Percentiles rank a stretch among this genome's conserved stretches.
These are phyloP conservation scores for Poeciliopsis turrubarensis DNA, from an alignment of 2,113 vertebrate genomes.

Conservation along the genomic window DNA sequence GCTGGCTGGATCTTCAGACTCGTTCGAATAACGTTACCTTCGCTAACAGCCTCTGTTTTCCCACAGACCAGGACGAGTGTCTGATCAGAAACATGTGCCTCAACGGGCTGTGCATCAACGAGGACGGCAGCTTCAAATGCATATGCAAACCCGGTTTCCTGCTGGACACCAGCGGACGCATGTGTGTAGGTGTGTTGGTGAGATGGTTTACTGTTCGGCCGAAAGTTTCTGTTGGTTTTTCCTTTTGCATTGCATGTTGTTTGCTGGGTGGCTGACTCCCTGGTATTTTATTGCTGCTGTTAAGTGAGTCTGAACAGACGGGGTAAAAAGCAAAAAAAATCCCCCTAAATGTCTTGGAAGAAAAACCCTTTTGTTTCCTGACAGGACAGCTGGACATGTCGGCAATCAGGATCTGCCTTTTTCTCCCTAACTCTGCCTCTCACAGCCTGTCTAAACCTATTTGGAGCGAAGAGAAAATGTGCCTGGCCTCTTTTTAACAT, in stretches of 20 bases:
- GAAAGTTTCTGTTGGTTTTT: constrained; percentile 1
- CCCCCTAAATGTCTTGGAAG: constrained; percentile 60
- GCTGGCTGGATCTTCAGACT: neutral
- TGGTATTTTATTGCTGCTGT: constrained; percentile 45
- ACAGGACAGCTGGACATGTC: constrained; percentile 57
- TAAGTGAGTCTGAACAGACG: constrained; percentile 44
- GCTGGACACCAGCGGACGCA: constrained; percentile 77
- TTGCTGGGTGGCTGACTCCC: constrained; percentile 43
- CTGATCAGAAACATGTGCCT: constrained; percentile 94
- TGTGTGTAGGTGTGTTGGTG: constrained; percentile 78
- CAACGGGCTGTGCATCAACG: constrained; percentile 97
- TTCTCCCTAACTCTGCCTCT: constrained; percentile 22
- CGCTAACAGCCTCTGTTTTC: neutral
- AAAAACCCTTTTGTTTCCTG: constrained; percentile 58
- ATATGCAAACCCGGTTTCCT: constrained; percentile 97
- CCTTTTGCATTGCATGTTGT: constrained; percentile 15
- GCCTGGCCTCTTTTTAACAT: constrained; percentile 12
- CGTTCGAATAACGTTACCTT: too few species aligned
- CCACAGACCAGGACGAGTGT: constrained; percentile 96
- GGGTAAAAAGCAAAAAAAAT: constrained; percentile 46
- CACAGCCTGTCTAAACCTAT: constrained; percentile 38
- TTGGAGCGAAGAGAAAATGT: constrained; percentile 12
- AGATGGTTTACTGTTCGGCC: neutral
- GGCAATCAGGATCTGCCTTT: constrained; percentile 51
- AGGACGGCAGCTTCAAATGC: constrained; percentile 98